Percentiles rank a stretch among this genome's conserved stretches.
Evolutionary conservation across 2,888 invertebrate species (phyloP).

Genomic region (Helicoverpa assulta): DNA sequence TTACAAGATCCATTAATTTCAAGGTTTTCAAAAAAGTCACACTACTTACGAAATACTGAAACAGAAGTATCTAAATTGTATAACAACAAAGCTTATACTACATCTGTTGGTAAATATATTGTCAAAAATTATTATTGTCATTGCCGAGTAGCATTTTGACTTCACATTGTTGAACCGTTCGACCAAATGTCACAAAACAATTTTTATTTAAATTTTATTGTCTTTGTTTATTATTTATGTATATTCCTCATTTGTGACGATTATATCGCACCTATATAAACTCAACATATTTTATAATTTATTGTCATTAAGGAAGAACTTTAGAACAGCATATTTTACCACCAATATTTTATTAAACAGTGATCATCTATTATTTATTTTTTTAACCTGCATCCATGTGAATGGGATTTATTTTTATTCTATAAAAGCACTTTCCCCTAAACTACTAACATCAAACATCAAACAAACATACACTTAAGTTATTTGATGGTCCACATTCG

Average conservation of each 20-base stretch:
- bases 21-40: constrained; percentile 41
- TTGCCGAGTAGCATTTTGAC: constrained; percentile 26
- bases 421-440: constrained; percentile 88
- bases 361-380: constrained; percentile 50
- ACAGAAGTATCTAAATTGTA: constrained; percentile 56
- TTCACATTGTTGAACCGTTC: constrained; percentile 2
- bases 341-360: constrained; percentile 48
- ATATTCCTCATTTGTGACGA: constrained; percentile 35
- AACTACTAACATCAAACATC: constrained; percentile 87
- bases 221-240: constrained; percentile 14
- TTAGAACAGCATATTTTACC: constrained; percentile 54
- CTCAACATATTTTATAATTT: constrained; percentile 30
- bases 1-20: constrained; percentile 54
- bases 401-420: constrained; percentile 70
- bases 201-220: constrained; percentile 18
- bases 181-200: constrained; percentile 9
- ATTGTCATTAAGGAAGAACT: constrained; percentile 60
- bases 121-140: constrained; percentile 71
- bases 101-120: constrained; percentile 69
- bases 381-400: constrained; percentile 65
- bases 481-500: constrained; percentile 26
- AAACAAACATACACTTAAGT: constrained; percentile 78
- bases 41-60: constrained; percentile 49
- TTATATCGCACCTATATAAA: constrained; percentile 47
- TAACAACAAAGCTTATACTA: constrained; percentile 63